phyloP scores from a whole-genome alignment of 2,888 invertebrate species.

The Philopedon plagiatum region DNA sequence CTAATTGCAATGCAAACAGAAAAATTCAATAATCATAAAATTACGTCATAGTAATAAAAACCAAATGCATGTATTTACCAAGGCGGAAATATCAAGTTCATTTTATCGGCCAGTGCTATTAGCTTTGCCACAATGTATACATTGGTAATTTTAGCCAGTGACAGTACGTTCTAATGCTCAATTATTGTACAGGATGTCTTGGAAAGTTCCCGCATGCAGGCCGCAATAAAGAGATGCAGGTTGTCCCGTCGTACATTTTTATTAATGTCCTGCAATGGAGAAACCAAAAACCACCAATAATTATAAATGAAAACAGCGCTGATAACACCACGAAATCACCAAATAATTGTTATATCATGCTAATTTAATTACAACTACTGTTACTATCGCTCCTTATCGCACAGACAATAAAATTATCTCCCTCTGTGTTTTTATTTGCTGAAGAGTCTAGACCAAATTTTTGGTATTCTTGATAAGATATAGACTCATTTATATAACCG shows the following conservation, averaged over 20 bases:
- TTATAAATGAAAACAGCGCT: too few species aligned
- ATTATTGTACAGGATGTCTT: not conserved
- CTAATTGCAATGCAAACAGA: conserved; percentile 19
- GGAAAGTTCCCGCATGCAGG: too few species aligned
- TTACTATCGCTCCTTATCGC: not conserved
- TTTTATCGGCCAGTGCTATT: conserved; percentile 25
- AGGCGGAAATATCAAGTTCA: conserved; percentile 29
- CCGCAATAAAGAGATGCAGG: too few species aligned
- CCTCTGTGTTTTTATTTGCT: not conserved
- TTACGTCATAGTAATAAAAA: conserved; percentile 16
- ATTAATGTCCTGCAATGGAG: too few species aligned
- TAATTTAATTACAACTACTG: not conserved
- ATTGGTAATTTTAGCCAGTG: conserved; percentile 8
- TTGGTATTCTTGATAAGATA: conserved; percentile 5
- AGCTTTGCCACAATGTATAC: conserved; percentile 7
- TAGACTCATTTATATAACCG: not conserved
- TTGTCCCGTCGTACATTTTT: too few species aligned
- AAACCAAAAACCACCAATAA: too few species aligned
- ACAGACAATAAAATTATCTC: not conserved
- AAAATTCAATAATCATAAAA: conserved; percentile 25
- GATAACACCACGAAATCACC: too few species aligned
- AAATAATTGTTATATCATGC: not conserved
- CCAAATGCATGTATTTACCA: conserved; percentile 12
- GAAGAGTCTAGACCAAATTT: not conserved
- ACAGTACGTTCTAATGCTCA: not conserved